Evolutionary conservation across 2,888 invertebrate genomes (phyloP).

Genomic region (Stictocephala bisonia): DNA sequence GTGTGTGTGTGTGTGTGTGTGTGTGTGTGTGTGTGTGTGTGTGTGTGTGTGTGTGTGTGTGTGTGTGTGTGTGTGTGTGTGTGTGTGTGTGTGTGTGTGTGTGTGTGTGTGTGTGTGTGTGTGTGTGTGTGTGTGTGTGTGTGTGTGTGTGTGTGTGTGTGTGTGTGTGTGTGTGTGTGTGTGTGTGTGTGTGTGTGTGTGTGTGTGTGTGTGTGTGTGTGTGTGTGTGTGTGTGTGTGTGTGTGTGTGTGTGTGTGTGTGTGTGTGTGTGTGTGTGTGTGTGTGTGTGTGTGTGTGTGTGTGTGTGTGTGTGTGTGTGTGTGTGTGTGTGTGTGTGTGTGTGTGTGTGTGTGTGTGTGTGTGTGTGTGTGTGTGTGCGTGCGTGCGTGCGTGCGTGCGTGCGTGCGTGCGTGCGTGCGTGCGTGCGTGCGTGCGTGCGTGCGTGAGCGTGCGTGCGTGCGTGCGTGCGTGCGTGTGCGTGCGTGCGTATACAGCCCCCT

Average conservation of each 20-base stretch:
- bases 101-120: slow-evolving; percentile 13
- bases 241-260: not conserved
- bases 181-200: slow-evolving; percentile 13
- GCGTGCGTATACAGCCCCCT: no score
- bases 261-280: slow-evolving; percentile 8
- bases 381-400: not conserved
- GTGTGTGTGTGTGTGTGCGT: not conserved
- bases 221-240: not conserved
- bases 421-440: no score
- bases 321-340: slow-evolving; percentile 2
- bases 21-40: slow-evolving; percentile 4
- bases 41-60: slow-evolving; percentile 9
- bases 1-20: slow-evolving; percentile 4
- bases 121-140: slow-evolving; percentile 13
- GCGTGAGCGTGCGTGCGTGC: no score
- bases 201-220: slow-evolving; percentile 13
- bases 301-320: slow-evolving; percentile 8
- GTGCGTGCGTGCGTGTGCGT: not conserved
- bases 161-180: slow-evolving; percentile 13
- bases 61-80: slow-evolving; percentile 6
- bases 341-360: not conserved
- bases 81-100: slow-evolving; percentile 5
- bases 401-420: not conserved
- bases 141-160: slow-evolving; percentile 13
- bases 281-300: not conserved